phyloP scores from a whole-genome alignment of 1,140 invertebrate species.

The Bombus sylvicola region DNA sequence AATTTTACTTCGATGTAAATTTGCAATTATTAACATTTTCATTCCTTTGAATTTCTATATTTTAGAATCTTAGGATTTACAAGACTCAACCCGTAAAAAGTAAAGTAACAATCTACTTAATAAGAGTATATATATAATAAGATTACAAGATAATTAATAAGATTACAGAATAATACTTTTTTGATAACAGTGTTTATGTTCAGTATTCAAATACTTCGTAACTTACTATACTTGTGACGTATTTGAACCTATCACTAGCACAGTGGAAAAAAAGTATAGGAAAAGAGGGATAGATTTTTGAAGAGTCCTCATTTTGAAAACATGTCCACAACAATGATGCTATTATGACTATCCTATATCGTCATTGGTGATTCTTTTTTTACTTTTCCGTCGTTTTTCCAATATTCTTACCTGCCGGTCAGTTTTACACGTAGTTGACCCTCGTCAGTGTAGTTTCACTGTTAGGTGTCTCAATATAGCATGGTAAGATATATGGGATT shows the following conservation, averaged over 20 bases:
- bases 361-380: constrained; percentile 53
- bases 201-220: neutral
- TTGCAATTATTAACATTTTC: no score
- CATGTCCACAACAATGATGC: constrained; percentile 82
- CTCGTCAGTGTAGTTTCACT: constrained; percentile 72
- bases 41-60: no score
- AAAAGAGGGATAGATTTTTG: constrained; percentile 16
- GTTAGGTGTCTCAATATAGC: constrained; percentile 78
- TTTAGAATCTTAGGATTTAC: no score
- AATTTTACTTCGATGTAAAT: no score
- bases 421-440: constrained; percentile 73
- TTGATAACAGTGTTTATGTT: no score
- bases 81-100: no score
- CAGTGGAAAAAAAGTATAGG: neutral
- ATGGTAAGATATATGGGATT: constrained; percentile 18
- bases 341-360: constrained; percentile 80
- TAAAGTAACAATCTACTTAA: no score
- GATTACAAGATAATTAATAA: no score
- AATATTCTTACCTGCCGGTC: constrained; percentile 73
- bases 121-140: no score
- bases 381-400: constrained; percentile 24
- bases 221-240: neutral
- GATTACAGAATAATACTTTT: no score
- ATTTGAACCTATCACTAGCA: neutral
- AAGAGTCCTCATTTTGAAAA: constrained; percentile 80